These are phyloP conservation scores for Eupithecia tripunctaria DNA, from an alignment of 2,888 invertebrate genomes.

Conservation along the genomic window DNA sequence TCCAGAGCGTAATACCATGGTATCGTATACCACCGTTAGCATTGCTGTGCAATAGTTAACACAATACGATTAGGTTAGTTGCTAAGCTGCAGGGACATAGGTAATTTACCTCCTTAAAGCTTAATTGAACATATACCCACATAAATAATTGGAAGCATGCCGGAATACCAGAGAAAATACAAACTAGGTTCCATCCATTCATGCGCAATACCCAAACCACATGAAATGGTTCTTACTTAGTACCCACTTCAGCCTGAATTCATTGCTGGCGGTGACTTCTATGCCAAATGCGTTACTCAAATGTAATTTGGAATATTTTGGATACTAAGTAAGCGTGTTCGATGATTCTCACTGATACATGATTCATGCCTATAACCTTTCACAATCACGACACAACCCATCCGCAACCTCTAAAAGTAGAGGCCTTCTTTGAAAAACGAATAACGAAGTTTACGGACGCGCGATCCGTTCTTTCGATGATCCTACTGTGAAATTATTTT, in stretches of 20 bases:
- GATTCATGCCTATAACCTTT: slow-evolving; percentile 45
- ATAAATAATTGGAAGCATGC: slow-evolving; percentile 51
- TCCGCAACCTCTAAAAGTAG: slow-evolving; percentile 38
- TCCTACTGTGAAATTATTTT: too few relatives aligned
- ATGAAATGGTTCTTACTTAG: slow-evolving; percentile 43
- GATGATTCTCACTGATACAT: slow-evolving; percentile 33
- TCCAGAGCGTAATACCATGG: slow-evolving; percentile 41
- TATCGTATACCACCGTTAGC: slow-evolving; percentile 52
- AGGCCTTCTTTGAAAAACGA: background rate
- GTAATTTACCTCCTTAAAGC: slow-evolving; percentile 35
- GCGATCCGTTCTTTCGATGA: too few relatives aligned
- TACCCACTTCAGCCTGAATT: slow-evolving; percentile 31
- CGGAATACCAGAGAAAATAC: slow-evolving; percentile 49
- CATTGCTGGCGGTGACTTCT: slow-evolving; percentile 31
- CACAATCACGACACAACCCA: slow-evolving; percentile 43
- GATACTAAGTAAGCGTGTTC: slow-evolving; percentile 46
- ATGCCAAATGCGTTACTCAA: slow-evolving; percentile 35
- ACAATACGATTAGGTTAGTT: slow-evolving; percentile 63
- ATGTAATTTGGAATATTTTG: slow-evolving; percentile 41
- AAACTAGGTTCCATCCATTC: slow-evolving; percentile 30
- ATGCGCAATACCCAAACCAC: slow-evolving; percentile 42
- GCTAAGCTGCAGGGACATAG: slow-evolving; percentile 50
- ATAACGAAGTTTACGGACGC: too few relatives aligned
- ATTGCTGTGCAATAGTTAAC: slow-evolving; percentile 61
- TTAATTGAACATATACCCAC: slow-evolving; percentile 31